These are phyloP conservation scores for Otocyon megalotis DNA, from an alignment of 2,113 vertebrate species.

Conservation along the genomic window DNA sequence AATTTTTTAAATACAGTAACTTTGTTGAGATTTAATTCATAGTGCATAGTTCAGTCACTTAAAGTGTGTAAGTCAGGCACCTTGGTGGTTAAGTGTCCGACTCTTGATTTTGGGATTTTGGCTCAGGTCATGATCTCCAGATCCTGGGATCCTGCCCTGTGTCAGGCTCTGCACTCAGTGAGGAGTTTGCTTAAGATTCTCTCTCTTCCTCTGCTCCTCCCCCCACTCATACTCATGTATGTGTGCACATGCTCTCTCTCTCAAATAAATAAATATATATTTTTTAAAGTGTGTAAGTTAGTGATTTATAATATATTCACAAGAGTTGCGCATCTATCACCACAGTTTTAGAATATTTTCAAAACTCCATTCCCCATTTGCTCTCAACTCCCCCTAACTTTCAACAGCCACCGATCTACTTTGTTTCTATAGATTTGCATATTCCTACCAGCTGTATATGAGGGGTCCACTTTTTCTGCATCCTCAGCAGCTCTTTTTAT, in stretches of 20 bases:
- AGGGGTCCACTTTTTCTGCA: background rate
- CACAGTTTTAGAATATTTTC: slow-evolving; percentile 59
- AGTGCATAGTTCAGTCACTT: background rate
- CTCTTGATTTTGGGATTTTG: background rate
- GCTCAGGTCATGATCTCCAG: background rate
- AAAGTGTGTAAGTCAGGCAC: background rate
- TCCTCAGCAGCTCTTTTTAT: background rate
- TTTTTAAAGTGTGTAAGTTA: background rate
- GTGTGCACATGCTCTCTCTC: background rate
- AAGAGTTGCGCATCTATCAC: slow-evolving; percentile 22
- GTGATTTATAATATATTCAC: slow-evolving; percentile 23
- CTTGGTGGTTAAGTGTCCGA: background rate
- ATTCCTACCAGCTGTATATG: background rate
- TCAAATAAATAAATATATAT: background rate
- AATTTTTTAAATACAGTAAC: background rate
- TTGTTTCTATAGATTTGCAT: slow-evolving; percentile 25
- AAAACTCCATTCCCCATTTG: slow-evolving; percentile 20
- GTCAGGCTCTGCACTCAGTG: background rate
- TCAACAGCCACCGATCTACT: background rate
- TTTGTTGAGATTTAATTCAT: slow-evolving; percentile 57
- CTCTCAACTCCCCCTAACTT: background rate
- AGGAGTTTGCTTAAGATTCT: background rate
- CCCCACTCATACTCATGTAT: background rate
- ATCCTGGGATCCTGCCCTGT: background rate
- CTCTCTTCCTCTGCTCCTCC: background rate